A percentile compares a stretch with the other conserved stretches of the same genome.
phyloP scores from a whole-genome alignment of 37 sponge, comb jelly and placozoan genomes.

The Dysidea cf. avara region DNA sequence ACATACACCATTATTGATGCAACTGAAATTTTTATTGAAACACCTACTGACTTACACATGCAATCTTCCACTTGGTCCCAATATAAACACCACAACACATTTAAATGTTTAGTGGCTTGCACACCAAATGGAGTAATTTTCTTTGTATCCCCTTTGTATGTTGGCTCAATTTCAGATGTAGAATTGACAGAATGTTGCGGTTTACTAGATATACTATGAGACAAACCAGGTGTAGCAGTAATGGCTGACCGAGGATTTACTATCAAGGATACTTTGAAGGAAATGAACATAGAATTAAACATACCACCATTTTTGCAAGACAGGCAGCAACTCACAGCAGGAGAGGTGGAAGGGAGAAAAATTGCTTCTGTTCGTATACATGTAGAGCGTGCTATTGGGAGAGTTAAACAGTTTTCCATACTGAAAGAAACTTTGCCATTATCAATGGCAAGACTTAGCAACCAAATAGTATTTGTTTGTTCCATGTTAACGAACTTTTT shows the following conservation, averaged over 20 bases:
- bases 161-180: conserved; percentile 47
- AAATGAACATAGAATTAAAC: conserved; percentile 20
- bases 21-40: conserved; percentile 46
- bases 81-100: conserved; percentile 64
- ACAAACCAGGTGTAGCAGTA: conserved; percentile 16
- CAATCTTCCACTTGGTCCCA: conserved; percentile 55
- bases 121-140: conserved; percentile 43
- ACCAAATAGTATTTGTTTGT: conserved; percentile 40
- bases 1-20: conserved; percentile 68
- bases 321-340: conserved; percentile 12
- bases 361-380: conserved; percentile 38
- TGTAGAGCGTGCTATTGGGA: conserved; percentile 32
- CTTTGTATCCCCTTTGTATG: conserved; percentile 28
- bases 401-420: conserved; percentile 20
- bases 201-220: conserved; percentile 14
- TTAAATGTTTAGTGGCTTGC: conserved; percentile 50
- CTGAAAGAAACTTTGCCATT: conserved; percentile 28
- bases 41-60: conserved; percentile 45
- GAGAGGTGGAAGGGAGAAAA: conserved; percentile 23
- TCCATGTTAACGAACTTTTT: conserved; percentile 30
- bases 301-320: conserved; percentile 30
- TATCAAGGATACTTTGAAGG: conserved; percentile 27
- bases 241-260: conserved; percentile 47
- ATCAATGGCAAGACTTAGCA: conserved; percentile 19
- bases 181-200: conserved; percentile 34